Evolutionary conservation across 2,113 vertebrate genomes (phyloP), one percentile per base, ranked within the genome.

Genomic region (Manacus vitellinus): DNA sequence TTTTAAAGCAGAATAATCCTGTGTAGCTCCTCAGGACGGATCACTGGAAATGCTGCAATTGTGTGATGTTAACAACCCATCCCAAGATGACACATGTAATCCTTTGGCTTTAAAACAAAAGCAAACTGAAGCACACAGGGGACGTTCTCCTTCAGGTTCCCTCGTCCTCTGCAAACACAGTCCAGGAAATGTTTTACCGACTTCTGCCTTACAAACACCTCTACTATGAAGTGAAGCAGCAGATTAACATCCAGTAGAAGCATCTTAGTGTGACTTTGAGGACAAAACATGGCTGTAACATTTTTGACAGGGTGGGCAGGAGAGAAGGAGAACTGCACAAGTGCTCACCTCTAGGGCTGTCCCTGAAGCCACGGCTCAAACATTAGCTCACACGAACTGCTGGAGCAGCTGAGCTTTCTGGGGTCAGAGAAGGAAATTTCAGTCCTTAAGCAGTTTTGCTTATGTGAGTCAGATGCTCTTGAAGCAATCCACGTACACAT

Each of bases 11-110:
- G 66, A 86, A 41, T 70, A 88, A 92, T 96, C 73, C 91, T 65
- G 22, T 72, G 74, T 68, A 92, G 91, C 73, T 92, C 89, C 89
- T 92, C 70, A 70, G 93, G 84, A 95, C 58, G 84, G 73, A 95
- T 85, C 68, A 68, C 31, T 67, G 65, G 83, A 83, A 96, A 81
- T 0, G 3, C 4, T 61, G 49, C 28, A 73, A 74, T 86, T 80
- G 56, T 78, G 52, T 65, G 61, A 95, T 83, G 83, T 84, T 94
- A 94, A 94, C 80, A 95, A 77, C 39, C 59, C 47, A n/a, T 89
- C 68, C 95, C 73, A 68, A 92, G 88, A 75, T 61, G 80, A 86
- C 86, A 95, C 41, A 6, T 47, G 59, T 86, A 96, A 97, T 95
- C 95, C 86, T 94, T 24, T 35, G 55, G 86, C 89, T 67, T 67